Evolutionary conservation across 2,888 invertebrate species (phyloP), one percentile per base, ranked within the genome.

Genomic region (Lumbricus terrestris): DNA sequence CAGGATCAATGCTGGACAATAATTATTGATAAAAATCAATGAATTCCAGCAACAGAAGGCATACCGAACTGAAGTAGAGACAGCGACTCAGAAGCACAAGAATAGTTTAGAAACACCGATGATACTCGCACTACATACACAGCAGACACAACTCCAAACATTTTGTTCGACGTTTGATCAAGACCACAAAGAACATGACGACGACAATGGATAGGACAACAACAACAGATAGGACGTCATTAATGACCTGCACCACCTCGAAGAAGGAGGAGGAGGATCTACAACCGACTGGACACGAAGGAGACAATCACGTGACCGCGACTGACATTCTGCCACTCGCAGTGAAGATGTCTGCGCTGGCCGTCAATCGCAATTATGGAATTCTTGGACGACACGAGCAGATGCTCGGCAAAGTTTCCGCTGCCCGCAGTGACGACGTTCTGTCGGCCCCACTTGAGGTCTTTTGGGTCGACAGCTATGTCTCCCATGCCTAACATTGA

Each of bases 311-410:
- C 85, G 35, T 85, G 37, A 37, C 85, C 85, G 23, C 23, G 85
- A 85, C 34, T 85, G 85, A 85, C 85, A 18, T 85, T 85, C 85
- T 85, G 85, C 85, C 85, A 85, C n/a, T 85, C 37, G 85, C 85
- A 85, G 85, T 85, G 85, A 35, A 85, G 85, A 35, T 85, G 85
- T 35, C 85, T 85, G 35, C 85, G 85, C 37, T 23, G 35, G 85
- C 85, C 85, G 85, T 85, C 85, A 18, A 85, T 85, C 18, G 85
- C 85, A 33, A 85, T 85, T 37, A 85, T 37, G 35, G 85, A 85
- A 35, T 85, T 85, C 85, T 85, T 37, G 37, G 85, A 85, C 35
- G 85, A 85, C 85, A 85, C 85, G 8, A 85, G 37, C 20, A 85
- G 85, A 85, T 85, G 85, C 85, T 85, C 85, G 23, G 85, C 85